Evolutionary conservation across 2,113 vertebrate species (phyloP), one percentile per base, ranked within the genome.

Genomic region (Chamaea fasciata): DNA sequence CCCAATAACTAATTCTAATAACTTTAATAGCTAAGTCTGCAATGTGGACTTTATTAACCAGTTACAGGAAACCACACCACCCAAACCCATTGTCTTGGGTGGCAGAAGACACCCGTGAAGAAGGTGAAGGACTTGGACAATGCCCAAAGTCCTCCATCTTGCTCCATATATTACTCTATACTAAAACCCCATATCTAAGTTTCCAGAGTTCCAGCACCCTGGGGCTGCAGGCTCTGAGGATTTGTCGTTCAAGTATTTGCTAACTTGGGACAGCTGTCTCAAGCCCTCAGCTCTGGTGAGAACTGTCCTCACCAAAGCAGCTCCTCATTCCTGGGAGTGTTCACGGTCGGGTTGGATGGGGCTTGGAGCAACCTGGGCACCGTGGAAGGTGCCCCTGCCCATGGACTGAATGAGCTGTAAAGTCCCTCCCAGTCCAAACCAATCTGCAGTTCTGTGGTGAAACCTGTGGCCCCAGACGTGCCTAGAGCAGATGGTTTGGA

Each of bases 261-360:
- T 62, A 3, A 4, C 35, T 44, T 15, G 6, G 26, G 5, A 39
- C 19, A 16, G 2, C 13, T 55, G 2, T 7, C 15, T 41, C 23
- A 0, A 2, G 31, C 21, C 44, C 64, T 42, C 1, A 1, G 35
- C 57, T 27, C 9, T 21, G 41, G 7, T 22, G 11, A 67, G 37
- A 6, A 1, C 8, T 11, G 7, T 37, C 31, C 56, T 55, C 7
- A 0, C 35, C 67, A 20, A 3, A 15, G 33, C 18, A 4, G 26
- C 53, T 60, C n/a, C 39, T 46, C n/a, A 0, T 16, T 46, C 30
- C 78, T 55, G 47, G 46, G 4, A 26, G 23, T 1, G 24, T 55
- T 26, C 4, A 1, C 0, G 30, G 28, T 11, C 0, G 0, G 50
- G 22, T 20, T 52, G 76, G 37, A 57, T 6, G 12, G 24, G 52